Evolutionary conservation across 2,888 invertebrate genomes (phyloP).

Genomic region (Petrophora chlorosata): DNA sequence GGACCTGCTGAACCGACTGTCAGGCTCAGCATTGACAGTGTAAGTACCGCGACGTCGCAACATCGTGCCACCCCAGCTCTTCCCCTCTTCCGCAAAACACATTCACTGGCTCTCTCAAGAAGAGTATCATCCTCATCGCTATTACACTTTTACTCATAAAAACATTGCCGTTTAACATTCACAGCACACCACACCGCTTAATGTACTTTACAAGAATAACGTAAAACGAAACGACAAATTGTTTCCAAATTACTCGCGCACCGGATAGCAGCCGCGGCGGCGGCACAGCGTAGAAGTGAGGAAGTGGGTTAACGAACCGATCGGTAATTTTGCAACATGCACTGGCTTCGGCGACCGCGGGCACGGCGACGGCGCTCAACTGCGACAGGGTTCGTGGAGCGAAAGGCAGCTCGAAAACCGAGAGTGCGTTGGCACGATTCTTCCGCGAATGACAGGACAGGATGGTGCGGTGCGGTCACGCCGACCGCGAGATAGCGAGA

Average conservation of each 20-base stretch:
- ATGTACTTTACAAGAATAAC: slow-evolving; percentile 32
- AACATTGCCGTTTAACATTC: slow-evolving; percentile 25
- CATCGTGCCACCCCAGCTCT: slow-evolving; percentile 54
- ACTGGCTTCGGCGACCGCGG: slow-evolving; percentile 58
- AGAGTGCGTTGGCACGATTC: slow-evolving; percentile 75
- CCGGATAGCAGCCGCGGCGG: slow-evolving; percentile 51
- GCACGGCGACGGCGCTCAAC: slow-evolving; percentile 60
- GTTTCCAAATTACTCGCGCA: slow-evolving; percentile 59
- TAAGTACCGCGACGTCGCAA: slow-evolving; percentile 75
- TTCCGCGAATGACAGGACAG: slow-evolving; percentile 73
- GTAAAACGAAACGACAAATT: slow-evolving; percentile 44
- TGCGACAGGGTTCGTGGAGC: slow-evolving; percentile 60
- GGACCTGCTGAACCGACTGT: slow-evolving; percentile 49
- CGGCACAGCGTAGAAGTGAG: slow-evolving; percentile 49
- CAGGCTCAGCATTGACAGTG: slow-evolving; percentile 70
- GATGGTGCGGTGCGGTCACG: slow-evolving; percentile 63
- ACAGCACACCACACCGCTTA: slow-evolving; percentile 37
- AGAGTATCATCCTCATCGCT: slow-evolving; percentile 32
- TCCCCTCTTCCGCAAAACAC: slow-evolving; percentile 32
- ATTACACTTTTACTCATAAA: slow-evolving; percentile 24
- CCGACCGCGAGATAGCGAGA: slow-evolving; percentile 73
- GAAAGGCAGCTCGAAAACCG: slow-evolving; percentile 75
- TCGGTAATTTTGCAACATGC: slow-evolving; percentile 73
- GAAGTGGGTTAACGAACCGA: slow-evolving; percentile 73
- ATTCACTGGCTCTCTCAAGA: slow-evolving; percentile 14